Base-by-base conservation (phyloP, 2,113 vertebrate genomes). In the Alexandromys fortis region DNA sequence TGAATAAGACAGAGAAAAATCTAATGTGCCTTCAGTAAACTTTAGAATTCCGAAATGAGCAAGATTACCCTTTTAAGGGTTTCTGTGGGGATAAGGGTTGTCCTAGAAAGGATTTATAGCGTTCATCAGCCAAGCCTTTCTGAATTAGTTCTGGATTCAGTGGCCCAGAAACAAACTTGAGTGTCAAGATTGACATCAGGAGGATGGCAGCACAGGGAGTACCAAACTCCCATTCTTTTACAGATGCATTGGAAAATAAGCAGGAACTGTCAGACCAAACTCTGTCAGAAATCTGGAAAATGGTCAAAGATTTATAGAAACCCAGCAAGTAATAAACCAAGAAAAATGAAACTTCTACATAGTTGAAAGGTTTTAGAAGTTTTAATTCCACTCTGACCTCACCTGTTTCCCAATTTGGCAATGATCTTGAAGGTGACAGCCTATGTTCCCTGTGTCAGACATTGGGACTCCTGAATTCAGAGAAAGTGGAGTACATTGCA, bases 31-130 rank as follows among this genome's bases (percentile, higher is more conserved):
- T 86, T 89, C 77, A 1, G 47, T 52, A 90, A 30, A 58, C 19
- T 58, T 89, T 94, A 94, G 10, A 28, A 77, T 58, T 87, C 33
- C n/a, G 58, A 52, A 70, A 42, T 75, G 16, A n/a, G 70, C 35
- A 95, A 96, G 26, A 7, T 35, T 87, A 83, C 42, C 21, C 91
- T 92, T 81, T 76, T 77, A 61, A 96, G 65, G 42, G 16, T 90
- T 33, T 93, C 88, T 47, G 14, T 82, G 35, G 16, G 73, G 30
- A 92, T n/a, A 94, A 58, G 5, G 5, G 2, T 61, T 68, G 1
- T 38, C 3, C 19, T 89, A 35, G 70, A 8, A 24, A 92, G 52
- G 86, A 72, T 55, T 38, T 33, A 75, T 42, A 63, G 58, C 19
- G 33, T 93, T 96, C n/a, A 73, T 81, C 81, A 93, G 7, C 8